phyloP scores from a whole-genome alignment of 35 echinoderm and acorn worm species.

The Strongylocentrotus purpuratus region DNA sequence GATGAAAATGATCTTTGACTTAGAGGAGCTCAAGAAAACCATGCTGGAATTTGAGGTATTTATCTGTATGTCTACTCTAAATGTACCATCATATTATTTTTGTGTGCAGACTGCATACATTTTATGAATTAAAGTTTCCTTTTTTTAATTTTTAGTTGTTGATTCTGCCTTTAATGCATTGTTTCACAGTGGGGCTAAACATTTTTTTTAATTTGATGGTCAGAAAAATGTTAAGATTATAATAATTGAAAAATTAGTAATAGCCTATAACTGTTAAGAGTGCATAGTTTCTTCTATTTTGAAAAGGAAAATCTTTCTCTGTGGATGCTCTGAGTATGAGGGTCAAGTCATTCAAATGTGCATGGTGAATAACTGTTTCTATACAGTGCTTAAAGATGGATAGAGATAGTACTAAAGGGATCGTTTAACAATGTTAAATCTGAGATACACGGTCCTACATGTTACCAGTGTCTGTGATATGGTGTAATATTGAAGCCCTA shows the following conservation, averaged over 20 bases:
- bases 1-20: constrained; percentile 95
- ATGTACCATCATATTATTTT: background rate
- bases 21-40: constrained; percentile 90
- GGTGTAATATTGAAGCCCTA: too few relatives aligned
- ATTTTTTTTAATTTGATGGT: too few relatives aligned
- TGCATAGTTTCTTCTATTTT: too few relatives aligned
- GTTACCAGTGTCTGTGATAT: too few relatives aligned
- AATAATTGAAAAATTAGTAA: too few relatives aligned
- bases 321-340: background rate
- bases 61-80: background rate
- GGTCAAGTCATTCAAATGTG: background rate
- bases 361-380: background rate
- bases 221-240: too few relatives aligned
- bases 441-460: too few relatives aligned
- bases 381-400: too few relatives aligned
- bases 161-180: background rate
- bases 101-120: background rate
- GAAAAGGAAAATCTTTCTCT: background rate
- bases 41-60: constrained; percentile 97
- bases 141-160: background rate
- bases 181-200: too few relatives aligned
- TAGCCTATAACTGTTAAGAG: too few relatives aligned
- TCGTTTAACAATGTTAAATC: too few relatives aligned
- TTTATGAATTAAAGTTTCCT: background rate
- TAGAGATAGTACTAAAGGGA: too few relatives aligned